Base-by-base conservation (phyloP, 2,888 invertebrate species). In the Coecobrya sp. region DNA sequence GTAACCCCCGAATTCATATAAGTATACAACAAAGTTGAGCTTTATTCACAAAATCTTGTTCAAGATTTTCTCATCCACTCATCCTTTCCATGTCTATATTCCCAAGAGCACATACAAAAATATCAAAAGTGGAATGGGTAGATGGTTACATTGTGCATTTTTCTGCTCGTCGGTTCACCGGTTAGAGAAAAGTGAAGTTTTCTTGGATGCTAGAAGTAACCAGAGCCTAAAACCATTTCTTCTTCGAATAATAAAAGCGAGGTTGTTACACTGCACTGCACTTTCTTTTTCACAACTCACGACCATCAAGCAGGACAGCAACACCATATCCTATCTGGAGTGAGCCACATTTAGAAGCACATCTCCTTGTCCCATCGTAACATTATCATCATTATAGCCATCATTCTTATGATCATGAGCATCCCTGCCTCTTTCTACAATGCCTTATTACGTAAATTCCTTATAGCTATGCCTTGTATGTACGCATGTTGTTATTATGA, bases 11-110 rank as follows among this genome's bases (percentile, higher is more conserved):
- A 65, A 27, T 79, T 52, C 27, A n/a, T n/a, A n/a, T n/a, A n/a
- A n/a, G n/a, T n/a, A 27, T 30, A 49, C 49, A 86, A 68, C 86
- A 68, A 86, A 86, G 70, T 86, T 68, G 49, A 52, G 27, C 30
- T 49, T 62, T 68, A 16, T 70, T 49, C 68, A 68, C 25, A 68
- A 85, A 73, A 86, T 73, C 86, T 86, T 76, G 73, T 55, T 76
- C 86, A 86, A 86, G 86, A 86, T 86, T 86, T 86, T 59, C 59
- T 76, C 73, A 86, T 86, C 68, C 86, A 65, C 45, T 68, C 59
- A 82, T 62, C 62, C 82, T n/a, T 79, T 55, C 52, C 82, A 70
- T 70, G 55, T 62, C 55, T 86, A 42, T 73, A 86, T 86, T 45
- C 86, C 86, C 86, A 73, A 55, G 59, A 76, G 86, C 73, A 27